Conservation (phyloP, 2,888 invertebrate species). For the Dolomedes plantarius region DNA sequence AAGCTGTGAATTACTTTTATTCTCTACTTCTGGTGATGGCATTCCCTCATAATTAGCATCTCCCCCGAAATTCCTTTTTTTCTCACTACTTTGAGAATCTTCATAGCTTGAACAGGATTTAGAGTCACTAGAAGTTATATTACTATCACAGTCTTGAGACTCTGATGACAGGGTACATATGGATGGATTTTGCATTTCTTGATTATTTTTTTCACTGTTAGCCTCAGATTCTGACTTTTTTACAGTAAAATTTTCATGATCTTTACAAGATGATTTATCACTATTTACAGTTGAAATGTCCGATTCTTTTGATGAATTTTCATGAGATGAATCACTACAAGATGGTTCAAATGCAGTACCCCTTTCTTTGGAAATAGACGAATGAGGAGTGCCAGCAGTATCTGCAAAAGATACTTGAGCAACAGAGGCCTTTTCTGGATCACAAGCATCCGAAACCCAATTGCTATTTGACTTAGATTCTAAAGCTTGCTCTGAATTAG, state of each 20-base stretch:
- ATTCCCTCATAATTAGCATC: conserved; percentile 13
- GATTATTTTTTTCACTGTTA: conserved; percentile 17
- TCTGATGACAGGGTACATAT: conserved; percentile 4
- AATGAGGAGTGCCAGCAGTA: conserved; percentile 17
- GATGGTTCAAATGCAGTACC: not conserved
- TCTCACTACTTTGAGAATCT: not conserved
- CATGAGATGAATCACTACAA: not conserved
- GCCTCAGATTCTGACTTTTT: not conserved
- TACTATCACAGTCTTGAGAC: conserved; percentile 6
- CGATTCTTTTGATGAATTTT: not conserved
- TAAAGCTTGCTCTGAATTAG: conserved; percentile 63
- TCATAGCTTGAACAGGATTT: not conserved
- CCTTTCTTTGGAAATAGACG: not conserved
- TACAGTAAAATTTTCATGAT: conserved; percentile 8
- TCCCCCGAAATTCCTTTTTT: conserved; percentile 9
- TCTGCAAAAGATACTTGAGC: conserved; percentile 18
- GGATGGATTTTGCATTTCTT: not conserved
- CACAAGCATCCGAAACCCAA: not conserved
- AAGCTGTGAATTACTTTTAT: not conserved
- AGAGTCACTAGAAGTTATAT: conserved; percentile 14
- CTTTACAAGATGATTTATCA: conserved; percentile 3
- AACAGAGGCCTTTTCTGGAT: not conserved
- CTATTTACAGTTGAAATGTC: not conserved
- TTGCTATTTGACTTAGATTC: conserved; percentile 30
- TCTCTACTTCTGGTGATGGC: conserved; percentile 18